phyloP scores from a whole-genome alignment of 2,797 vertebrate species.

The Dendrocincla tyrannina region DNA sequence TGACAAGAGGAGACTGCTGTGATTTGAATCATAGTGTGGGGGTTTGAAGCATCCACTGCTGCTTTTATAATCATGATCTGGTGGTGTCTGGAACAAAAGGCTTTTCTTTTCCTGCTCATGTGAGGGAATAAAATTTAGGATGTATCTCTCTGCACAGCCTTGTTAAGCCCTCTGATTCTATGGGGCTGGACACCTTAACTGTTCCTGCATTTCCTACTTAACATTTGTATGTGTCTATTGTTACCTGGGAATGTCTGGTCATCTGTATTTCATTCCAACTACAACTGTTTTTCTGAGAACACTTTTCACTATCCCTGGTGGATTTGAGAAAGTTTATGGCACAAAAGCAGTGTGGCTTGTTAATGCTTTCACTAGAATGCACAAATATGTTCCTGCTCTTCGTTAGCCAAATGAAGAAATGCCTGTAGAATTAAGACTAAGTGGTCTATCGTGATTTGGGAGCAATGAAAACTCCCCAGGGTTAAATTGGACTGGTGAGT shows the following conservation, averaged over 20 bases:
- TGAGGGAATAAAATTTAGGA: background rate
- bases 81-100: background rate
- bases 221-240: accelerated
- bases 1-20: background rate
- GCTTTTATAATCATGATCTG: background rate
- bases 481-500: background rate
- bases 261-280: background rate
- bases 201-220: background rate
- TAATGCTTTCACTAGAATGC: background rate
- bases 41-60: background rate
- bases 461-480: background rate
- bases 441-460: background rate
- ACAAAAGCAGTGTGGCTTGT: background rate
- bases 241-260: background rate
- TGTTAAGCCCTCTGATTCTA: background rate
- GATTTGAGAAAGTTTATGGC: background rate
- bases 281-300: background rate
- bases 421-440: background rate
- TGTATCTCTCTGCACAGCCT: accelerated
- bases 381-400: background rate
- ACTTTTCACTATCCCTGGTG: background rate
- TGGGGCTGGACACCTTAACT: background rate
- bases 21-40: background rate
- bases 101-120: background rate
- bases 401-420: background rate